Evolutionary conservation across 1,140 invertebrate species (phyloP).

Genomic region (Nixonia krombeini): DNA sequence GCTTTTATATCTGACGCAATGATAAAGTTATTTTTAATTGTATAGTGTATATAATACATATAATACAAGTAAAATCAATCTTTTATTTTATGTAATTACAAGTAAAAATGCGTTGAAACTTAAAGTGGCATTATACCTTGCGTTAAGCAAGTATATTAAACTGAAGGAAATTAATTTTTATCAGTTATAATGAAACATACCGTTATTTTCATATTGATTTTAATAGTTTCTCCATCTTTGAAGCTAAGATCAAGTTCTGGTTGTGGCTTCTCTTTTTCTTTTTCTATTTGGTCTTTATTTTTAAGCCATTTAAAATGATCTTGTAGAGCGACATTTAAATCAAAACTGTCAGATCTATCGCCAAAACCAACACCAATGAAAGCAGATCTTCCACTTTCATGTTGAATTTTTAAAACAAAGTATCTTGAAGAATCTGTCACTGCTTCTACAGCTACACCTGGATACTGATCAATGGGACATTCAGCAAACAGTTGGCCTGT

Average conservation of each 20-base stretch:
- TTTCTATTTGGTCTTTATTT: slow-evolving; percentile 90
- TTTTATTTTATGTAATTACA: no score
- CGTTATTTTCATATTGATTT: slow-evolving; percentile 98
- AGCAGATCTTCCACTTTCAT: slow-evolving; percentile 95
- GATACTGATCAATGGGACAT: slow-evolving; percentile 97
- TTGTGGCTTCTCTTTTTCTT: slow-evolving; percentile 82
- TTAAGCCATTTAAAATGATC: slow-evolving; percentile 98
- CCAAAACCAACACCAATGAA: slow-evolving; percentile 98
- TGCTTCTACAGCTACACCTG: slow-evolving; percentile 93
- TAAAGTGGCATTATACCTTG: no score
- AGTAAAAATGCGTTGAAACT: no score
- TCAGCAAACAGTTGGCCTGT: slow-evolving; percentile 97
- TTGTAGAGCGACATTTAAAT: slow-evolving; percentile 98
- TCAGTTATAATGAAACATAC: no score
- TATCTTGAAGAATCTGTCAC: slow-evolving; percentile 99
- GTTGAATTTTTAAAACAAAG: slow-evolving; percentile 96
- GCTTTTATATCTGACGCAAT: no score
- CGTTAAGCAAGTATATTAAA: no score
- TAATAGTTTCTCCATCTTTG: slow-evolving; percentile 98
- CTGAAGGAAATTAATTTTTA: no score
- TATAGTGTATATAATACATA: no score
- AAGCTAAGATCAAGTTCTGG: slow-evolving; percentile 95
- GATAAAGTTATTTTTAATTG: no score
- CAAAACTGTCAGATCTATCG: slow-evolving; percentile 98
- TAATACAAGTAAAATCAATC: no score